Evolutionary conservation across 2,888 invertebrate species (phyloP).

Genomic region (Quadroppia sp.): DNA sequence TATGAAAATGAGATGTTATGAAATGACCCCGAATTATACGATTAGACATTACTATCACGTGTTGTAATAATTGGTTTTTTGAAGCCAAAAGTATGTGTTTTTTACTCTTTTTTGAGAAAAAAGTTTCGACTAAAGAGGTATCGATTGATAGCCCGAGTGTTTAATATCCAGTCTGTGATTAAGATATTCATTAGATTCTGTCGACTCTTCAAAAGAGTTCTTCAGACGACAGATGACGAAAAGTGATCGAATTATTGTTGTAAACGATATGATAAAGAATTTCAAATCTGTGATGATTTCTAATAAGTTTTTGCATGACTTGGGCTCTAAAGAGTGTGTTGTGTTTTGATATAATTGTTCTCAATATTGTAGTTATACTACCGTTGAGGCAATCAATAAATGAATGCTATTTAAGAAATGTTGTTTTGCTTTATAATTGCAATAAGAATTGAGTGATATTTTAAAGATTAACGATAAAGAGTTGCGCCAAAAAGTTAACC

Average conservation of each 20-base stretch:
- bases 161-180: conserved; percentile 7
- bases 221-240: background rate
- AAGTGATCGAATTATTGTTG: too few relatives aligned
- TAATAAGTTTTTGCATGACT: too few relatives aligned
- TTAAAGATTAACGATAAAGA: background rate
- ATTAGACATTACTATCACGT: background rate
- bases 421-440: too few relatives aligned
- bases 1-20: background rate
- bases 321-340: too few relatives aligned
- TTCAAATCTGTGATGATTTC: background rate
- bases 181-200: background rate
- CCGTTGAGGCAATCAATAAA: too few relatives aligned
- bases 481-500: background rate
- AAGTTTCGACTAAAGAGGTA: background rate
- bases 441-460: conserved; percentile 19
- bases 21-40: background rate
- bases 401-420: too few relatives aligned
- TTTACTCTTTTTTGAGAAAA: background rate
- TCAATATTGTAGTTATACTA: too few relatives aligned
- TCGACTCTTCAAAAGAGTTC: background rate
- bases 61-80: too few relatives aligned
- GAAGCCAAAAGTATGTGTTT: background rate
- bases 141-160: conserved; percentile 19
- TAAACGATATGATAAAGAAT: too few relatives aligned
- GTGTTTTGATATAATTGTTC: too few relatives aligned